Base-by-base conservation (phyloP, 2,888 invertebrate species). In the Thera britannica region DNA sequence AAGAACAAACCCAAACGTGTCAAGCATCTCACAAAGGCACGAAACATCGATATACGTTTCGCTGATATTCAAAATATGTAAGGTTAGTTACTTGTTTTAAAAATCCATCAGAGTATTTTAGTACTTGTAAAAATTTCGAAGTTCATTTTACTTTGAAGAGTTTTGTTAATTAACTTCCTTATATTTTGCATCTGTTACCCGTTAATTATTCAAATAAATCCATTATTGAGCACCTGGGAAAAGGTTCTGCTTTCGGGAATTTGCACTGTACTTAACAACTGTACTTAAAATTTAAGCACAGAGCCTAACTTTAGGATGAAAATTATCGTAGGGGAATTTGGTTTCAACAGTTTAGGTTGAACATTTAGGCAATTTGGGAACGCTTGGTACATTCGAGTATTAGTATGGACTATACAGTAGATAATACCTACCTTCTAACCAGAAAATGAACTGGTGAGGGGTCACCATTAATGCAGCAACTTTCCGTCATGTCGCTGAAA, bases 1-100 rank as follows among this genome's bases (percentile, higher is more conserved):
- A 23, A 61, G 61, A 58, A 66, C 61, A 67, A 55, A 52, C 64
- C 12, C 46, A 36, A 67, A 66, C 34, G 36, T 66, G 67, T 71
- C 71, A 61, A 72, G 67, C 67, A 58, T 62, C n/a, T 36, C 51
- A 72, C 65, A 68, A 68, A 67, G 71, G 57, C 60, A 65, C 49
- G 58, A 68, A 46, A 54, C 49, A 41, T 23, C 23, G 56, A 57
- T 58, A 59, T 41, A 46, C 41, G 38, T 63, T 60, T 62, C 64
- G 35, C 58, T 66, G 34, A 11, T 61, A 36, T 62, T 59, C 34
- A 44, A 36, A 55, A 56, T 52, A 8, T 41, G 41, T 41, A 7
- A 7, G 41, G 23, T 23, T 2, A 41, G 41, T 41, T 7, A 41
- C 7, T 41, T 7, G 41, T 41, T 41, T 46, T 46, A 46, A 46